A percentile compares a stretch with the other conserved stretches of the same genome.
Evolutionary conservation across 2,113 vertebrate genomes (phyloP).

Genomic region (Fregata magnificens): DNA sequence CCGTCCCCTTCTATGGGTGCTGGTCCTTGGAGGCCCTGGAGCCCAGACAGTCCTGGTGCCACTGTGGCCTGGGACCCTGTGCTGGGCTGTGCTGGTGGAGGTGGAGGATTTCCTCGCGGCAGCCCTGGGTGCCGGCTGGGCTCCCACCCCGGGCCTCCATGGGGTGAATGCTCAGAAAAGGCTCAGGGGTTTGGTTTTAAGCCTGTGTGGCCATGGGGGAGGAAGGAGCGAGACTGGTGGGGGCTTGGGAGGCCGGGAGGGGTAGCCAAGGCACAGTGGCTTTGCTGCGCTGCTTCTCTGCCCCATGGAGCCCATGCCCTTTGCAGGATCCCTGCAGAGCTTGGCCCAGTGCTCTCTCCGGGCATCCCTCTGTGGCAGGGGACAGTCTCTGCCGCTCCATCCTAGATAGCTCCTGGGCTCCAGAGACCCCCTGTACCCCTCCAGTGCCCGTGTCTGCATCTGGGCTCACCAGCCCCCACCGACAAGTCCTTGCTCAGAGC

Average conservation of each 20-base stretch:
- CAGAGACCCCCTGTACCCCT: neutral
- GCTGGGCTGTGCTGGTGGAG: neutral
- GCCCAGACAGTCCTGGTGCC: neutral
- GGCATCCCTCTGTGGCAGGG: neutral
- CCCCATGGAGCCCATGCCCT: neutral
- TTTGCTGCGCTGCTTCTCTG: neutral
- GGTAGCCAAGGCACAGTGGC: neutral
- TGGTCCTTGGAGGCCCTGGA: neutral
- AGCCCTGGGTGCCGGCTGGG: neutral
- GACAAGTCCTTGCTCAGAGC: neutral
- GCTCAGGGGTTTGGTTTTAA: neutral
- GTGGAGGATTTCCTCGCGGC: neutral
- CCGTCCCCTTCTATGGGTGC: neutral
- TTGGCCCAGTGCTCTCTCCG: rapidly evolving
- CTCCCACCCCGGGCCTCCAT: neutral
- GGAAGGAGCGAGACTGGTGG: neutral
- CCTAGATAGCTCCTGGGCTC: rapidly evolving
- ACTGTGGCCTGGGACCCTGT: neutral
- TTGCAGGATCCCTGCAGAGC: neutral
- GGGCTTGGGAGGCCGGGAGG: neutral
- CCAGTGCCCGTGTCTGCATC: rapidly evolving
- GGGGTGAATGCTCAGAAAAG: neutral
- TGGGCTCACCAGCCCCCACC: neutral
- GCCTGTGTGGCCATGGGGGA: neutral
- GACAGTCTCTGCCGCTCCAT: neutral